These are phyloP conservation scores for Puntigrus tetrazona DNA, from an alignment of 2,113 vertebrate genomes.

Conservation along the genomic window DNA sequence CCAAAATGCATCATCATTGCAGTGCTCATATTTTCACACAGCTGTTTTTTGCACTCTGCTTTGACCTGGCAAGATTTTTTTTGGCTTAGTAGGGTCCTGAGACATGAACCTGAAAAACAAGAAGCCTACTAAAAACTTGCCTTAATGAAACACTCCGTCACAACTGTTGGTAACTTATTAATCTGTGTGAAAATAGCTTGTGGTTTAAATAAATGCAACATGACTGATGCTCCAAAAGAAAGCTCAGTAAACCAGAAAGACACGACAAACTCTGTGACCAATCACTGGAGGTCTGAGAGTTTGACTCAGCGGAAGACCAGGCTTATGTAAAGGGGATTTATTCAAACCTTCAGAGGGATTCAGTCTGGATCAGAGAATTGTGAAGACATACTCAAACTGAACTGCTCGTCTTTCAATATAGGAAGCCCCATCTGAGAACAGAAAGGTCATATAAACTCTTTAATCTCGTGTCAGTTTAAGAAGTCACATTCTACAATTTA, in stretches of 20 bases:
- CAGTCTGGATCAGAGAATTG: background rate
- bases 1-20: too few species aligned
- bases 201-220: background rate
- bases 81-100: too few species aligned
- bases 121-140: background rate
- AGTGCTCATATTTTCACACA: background rate
- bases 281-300: background rate
- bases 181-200: conserved; percentile 11
- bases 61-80: background rate
- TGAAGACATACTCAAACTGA: background rate
- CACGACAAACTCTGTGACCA: background rate
- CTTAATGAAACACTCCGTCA: background rate
- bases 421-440: background rate
- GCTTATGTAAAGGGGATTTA: conserved; percentile 12
- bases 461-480: background rate
- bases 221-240: background rate
- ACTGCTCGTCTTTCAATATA: background rate
- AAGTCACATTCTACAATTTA: background rate
- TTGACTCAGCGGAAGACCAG: background rate
- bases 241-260: background rate
- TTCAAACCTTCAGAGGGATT: conserved; percentile 18
- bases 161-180: conserved; percentile 13
- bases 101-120: background rate
- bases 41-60: background rate
- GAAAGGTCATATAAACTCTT: background rate